Base-by-base conservation (phyloP, 2,797 vertebrate species). In the Synaphobranchus kaupii region DNA sequence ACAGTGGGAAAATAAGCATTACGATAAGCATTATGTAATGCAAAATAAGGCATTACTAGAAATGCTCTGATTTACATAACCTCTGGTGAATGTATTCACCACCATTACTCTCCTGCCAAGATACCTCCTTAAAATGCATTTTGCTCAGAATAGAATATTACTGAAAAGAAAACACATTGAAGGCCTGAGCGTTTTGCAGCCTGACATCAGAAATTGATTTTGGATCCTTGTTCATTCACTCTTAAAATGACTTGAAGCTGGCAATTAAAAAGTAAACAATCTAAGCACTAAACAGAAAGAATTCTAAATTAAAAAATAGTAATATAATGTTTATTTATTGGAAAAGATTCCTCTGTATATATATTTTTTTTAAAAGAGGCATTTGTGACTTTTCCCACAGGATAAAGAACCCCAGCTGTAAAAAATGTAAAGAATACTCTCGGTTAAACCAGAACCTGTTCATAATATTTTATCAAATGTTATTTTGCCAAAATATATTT, bases 401-500 rank as follows among this genome's bases (percentile, higher is more conserved):
- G 60, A n/a, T n/a, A n/a, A 66, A 66, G 22, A n/a, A 66, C 60
- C 60, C 60, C 25, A 66, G 63, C 0, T 17, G 25, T 10, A n/a
- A n/a, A n/a, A 66, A 66, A n/a, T 66, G 25, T 25, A 25, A 66
- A 66, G 25, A 66, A 28, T 28, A 8, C 25, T 66, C 63, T 28
- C 28, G 25, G n/a, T 28, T 28, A 7, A 66, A n/a, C 63, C 63
- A n/a, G 10, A 15, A 8, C 6, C 22, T 66, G 25, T 6, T 66
- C 25, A 66, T 6, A 66, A 15, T 15, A 56, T 56, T 56, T 15
- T 15, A 56, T 56, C 25, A 9, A n/a, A 58, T 76, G 25, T 17
- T 56, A 1, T 28, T 50, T 39, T 25, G 31, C 39, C 25, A 71
- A 28, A 90, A 85, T 81, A 85, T 84, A 50, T 28, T 89, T 80